Evolutionary conservation across 2,113 vertebrate species (phyloP).

Genomic region (Colistium nudipinnis): DNA sequence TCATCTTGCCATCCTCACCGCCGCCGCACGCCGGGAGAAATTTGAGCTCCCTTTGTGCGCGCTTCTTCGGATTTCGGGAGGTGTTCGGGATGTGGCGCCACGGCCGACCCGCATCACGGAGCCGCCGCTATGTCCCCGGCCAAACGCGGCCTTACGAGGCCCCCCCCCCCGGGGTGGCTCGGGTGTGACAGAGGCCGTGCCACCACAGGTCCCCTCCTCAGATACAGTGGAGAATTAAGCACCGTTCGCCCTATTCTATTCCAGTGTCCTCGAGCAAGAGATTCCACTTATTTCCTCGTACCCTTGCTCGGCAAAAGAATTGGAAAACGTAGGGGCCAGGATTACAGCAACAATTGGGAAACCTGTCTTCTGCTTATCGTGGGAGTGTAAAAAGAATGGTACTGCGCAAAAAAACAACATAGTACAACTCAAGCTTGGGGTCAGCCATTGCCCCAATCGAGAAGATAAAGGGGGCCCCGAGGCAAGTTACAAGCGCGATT

Average conservation of each 20-base stretch:
- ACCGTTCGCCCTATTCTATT: constrained; percentile 12
- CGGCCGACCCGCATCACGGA: constrained; percentile 47
- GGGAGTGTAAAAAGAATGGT: too few relatives aligned
- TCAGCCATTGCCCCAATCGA: too few relatives aligned
- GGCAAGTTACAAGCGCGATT: too few relatives aligned
- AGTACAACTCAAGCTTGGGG: too few relatives aligned
- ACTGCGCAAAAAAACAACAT: too few relatives aligned
- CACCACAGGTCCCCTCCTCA: neutral
- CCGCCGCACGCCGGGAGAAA: too few relatives aligned
- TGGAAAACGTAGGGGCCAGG: neutral
- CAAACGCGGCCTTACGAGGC: constrained; percentile 32
- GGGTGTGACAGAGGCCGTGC: constrained; percentile 14
- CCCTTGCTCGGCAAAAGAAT: constrained; percentile 1
- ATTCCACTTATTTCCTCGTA: neutral
- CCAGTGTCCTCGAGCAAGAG: constrained; percentile 35
- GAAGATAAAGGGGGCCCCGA: too few relatives aligned
- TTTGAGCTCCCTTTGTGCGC: constrained; percentile 5
- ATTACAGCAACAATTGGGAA: neutral
- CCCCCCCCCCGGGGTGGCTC: neutral
- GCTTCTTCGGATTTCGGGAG: too few relatives aligned
- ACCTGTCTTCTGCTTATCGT: too few relatives aligned
- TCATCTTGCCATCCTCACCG: too few relatives aligned
- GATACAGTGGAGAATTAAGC: constrained; percentile 17
- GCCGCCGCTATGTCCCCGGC: constrained; percentile 49
- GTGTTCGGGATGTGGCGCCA: constrained; percentile 43